Evolutionary conservation across 1,140 invertebrate species (phyloP).

Genomic region (Hycleus cichorii): DNA sequence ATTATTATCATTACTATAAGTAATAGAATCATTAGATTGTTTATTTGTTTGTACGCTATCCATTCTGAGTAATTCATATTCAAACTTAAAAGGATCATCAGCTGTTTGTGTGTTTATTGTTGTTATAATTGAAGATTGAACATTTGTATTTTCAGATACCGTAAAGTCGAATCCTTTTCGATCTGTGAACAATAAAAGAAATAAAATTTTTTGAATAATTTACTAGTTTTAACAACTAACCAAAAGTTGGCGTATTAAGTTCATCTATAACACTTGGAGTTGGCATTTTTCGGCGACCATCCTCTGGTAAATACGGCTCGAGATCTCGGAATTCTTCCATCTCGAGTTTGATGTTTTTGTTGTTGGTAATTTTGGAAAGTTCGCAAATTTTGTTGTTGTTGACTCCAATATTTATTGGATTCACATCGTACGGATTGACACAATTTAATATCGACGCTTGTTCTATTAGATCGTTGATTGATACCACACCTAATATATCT

Average conservation of each 20-base stretch:
- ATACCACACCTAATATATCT: conserved; percentile 17
- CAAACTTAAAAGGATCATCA: conserved; percentile 12
- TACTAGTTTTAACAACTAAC: conserved; percentile 12
- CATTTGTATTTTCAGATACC: conserved; percentile 9
- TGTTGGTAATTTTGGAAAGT: not conserved
- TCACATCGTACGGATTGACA: conserved; percentile 26
- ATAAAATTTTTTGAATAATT: not conserved
- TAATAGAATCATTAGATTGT: conserved; percentile 8
- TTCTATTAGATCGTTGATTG: not conserved
- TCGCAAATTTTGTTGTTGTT: conserved; percentile 11
- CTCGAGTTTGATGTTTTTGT: conserved; percentile 22
- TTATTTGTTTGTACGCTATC: conserved; percentile 12
- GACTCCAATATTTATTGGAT: conserved; percentile 2
- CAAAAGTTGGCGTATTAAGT: conserved; percentile 28
- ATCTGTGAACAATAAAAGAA: conserved; percentile 7
- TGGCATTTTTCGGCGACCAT: conserved; percentile 1
- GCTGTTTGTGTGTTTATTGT: not conserved
- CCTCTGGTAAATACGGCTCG: conserved; percentile 15
- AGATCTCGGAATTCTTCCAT: conserved; percentile 34
- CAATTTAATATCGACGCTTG: conserved; percentile 15
- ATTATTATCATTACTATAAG: conserved; percentile 8
- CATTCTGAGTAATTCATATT: conserved; percentile 5
- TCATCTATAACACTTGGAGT: conserved; percentile 28
- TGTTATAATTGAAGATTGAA: not conserved
- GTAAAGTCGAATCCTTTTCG: conserved; percentile 16